Evolutionary conservation across 1,140 invertebrate genomes (phyloP).

Genomic region (Ruditapes philippinarum): DNA sequence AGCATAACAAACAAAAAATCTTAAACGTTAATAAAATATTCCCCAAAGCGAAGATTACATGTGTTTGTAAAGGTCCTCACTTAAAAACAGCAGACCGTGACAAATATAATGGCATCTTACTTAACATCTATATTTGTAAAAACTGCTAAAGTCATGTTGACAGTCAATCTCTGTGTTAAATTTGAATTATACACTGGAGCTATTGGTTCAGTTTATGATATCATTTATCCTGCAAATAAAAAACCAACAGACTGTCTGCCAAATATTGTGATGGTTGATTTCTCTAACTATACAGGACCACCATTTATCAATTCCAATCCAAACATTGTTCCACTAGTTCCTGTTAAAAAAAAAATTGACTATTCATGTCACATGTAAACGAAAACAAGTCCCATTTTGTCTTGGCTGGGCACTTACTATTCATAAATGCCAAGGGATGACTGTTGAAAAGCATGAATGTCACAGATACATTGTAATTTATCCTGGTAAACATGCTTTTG

Average conservation of each 20-base stretch:
- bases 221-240: neutral
- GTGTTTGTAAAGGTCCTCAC: neutral
- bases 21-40: constrained; percentile 19
- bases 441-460: constrained; percentile 66
- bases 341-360: neutral
- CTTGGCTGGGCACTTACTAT: constrained; percentile 55
- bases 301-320: constrained; percentile 36
- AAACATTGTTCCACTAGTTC: neutral
- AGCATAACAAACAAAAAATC: constrained; percentile 54
- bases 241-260: neutral
- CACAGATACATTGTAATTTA: constrained; percentile 67
- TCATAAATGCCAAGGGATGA: constrained; percentile 73
- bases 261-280: constrained; percentile 60
- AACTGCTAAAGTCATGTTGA: neutral
- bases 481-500: constrained; percentile 64
- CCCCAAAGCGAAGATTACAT: neutral
- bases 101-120: neutral
- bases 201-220: neutral
- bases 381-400: neutral
- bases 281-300: constrained; percentile 62
- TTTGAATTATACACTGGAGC: neutral
- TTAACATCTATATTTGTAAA: neutral
- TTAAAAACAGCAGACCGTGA: neutral
- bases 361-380: constrained; percentile 50
- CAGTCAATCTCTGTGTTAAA: neutral